Evolutionary conservation across 2,113 vertebrate genomes (phyloP).

Genomic region (Rostratula benghalensis): DNA sequence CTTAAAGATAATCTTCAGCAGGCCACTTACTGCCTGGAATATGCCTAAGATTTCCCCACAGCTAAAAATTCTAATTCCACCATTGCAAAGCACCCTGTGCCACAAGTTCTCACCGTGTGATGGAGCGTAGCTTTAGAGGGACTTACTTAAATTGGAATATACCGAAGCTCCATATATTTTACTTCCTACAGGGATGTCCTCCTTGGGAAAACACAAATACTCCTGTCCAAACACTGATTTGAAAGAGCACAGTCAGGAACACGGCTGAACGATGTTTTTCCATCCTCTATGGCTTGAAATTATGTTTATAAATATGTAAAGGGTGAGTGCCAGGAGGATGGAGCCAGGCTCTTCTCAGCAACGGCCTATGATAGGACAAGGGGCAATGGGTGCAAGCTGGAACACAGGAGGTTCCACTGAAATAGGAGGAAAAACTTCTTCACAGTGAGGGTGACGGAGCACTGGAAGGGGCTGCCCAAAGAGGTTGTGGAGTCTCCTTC

Average conservation of each 20-base stretch:
- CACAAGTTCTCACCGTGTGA: fast-evolving
- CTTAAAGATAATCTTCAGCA: not conserved
- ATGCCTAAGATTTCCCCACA: not conserved
- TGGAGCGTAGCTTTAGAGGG: not conserved
- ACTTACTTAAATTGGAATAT: not conserved
- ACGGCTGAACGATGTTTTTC: not conserved
- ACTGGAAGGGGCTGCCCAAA: too few species aligned
- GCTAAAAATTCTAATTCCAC: not conserved
- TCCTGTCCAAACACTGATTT: not conserved
- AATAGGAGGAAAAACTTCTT: too few species aligned
- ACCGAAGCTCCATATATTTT: not conserved
- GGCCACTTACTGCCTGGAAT: not conserved
- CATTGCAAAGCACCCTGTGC: not conserved
- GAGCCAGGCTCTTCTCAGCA: too few species aligned
- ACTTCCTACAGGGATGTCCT: not conserved
- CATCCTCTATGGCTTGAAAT: not conserved
- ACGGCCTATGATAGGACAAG: too few species aligned
- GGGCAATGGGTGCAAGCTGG: too few species aligned
- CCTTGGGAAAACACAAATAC: not conserved
- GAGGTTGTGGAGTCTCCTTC: too few species aligned
- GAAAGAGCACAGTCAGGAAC: not conserved
- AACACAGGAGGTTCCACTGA: too few species aligned
- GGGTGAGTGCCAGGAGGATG: too few species aligned
- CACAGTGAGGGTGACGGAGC: too few species aligned
- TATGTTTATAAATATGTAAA: too few species aligned